Base-by-base conservation (phyloP, 2,113 vertebrate genomes). In the Poicephalus meyeri region DNA sequence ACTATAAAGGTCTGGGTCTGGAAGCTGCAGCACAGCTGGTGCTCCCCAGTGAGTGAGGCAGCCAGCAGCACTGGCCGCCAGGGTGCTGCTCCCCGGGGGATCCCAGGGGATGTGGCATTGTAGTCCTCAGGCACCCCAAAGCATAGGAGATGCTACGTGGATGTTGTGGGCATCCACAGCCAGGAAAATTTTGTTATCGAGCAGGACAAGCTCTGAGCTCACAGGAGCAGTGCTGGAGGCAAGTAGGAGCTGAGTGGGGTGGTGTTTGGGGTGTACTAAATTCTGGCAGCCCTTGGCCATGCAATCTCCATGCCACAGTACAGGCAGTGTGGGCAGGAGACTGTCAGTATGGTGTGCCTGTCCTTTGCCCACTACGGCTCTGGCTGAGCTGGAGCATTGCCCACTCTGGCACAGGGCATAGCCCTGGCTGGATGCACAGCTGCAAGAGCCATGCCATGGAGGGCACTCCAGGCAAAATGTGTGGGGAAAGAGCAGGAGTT, bases 1-100 rank as follows among this genome's bases (percentile, higher is more conserved):
- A 95, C 83, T 95, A 93, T 95, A 97, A 97, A 95, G 93, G 42
- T 88, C 91, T 92, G 88, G 39, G 33, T 93, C 92, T 95, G 94
- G 89, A 95, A 93, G 86, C 80, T 29, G 80, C 26, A 56, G 52
- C 3, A 9, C 90, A 94, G 82, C 74, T 2, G 28, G 85, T 84
- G 65, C 77, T 92, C 73, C 72, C 52, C 86, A 68, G 60, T 0
- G 5, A 90, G 58, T 4, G 5, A 58, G 63, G 52, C 66, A 52
- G 39, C 68, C 3, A 6, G 82, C 80, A 86, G 53, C 84, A 56
- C 0, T 0, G 18, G 63, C 71, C 0, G 49, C 80, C 64, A 5
- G 7, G 64, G 49, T 0, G 1, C 56, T 55, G 64, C 24, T 92
- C 64, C 55, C 21, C 29, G 20, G 68, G 84, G 70, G 50, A 72